Evolutionary conservation across 2,113 vertebrate species (phyloP).

Genomic region (Nothobranchius furzeri): DNA sequence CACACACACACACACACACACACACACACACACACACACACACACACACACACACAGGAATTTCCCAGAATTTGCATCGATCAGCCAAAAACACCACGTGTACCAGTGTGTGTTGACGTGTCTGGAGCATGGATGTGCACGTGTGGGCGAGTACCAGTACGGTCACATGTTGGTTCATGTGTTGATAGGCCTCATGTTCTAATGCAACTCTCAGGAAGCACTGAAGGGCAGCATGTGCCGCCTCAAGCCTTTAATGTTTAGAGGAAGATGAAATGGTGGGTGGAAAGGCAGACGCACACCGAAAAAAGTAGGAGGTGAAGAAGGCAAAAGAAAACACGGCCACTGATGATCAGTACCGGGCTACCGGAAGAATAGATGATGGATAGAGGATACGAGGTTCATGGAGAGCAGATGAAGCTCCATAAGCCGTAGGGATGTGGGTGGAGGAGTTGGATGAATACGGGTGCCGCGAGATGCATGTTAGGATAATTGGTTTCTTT

Average conservation of each 20-base stretch:
- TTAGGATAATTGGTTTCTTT: slow-evolving; percentile 56
- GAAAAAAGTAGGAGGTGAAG: slow-evolving; percentile 25
- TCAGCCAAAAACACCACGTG: slow-evolving; percentile 10
- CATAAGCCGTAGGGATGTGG: slow-evolving; percentile 37
- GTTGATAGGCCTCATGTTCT: slow-evolving; percentile 10
- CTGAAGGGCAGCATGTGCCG: slow-evolving; percentile 10
- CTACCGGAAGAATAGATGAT: slow-evolving; percentile 31
- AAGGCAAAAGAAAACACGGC: slow-evolving; percentile 19
- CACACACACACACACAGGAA: neutral
- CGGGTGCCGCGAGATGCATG: slow-evolving; percentile 38
- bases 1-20: no score
- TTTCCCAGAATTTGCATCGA: slow-evolving; percentile 15
- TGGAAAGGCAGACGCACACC: slow-evolving; percentile 1
- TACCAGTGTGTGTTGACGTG: neutral
- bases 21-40: no score
- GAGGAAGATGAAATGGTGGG: slow-evolving; percentile 22
- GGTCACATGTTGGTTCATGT: slow-evolving; percentile 23
- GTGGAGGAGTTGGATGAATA: slow-evolving; percentile 16
- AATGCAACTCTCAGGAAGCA: slow-evolving; percentile 35
- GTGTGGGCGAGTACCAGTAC: neutral
- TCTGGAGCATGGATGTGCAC: neutral
- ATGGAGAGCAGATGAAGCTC: slow-evolving; percentile 42
- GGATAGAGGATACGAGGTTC: slow-evolving; percentile 45
- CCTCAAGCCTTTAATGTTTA: slow-evolving; percentile 22
- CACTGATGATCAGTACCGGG: slow-evolving; percentile 28